Percentiles rank a stretch among this genome's conserved stretches.
These are phyloP conservation scores for Noctua janthe DNA, from an alignment of 2,888 invertebrate species.

Conservation along the genomic window DNA sequence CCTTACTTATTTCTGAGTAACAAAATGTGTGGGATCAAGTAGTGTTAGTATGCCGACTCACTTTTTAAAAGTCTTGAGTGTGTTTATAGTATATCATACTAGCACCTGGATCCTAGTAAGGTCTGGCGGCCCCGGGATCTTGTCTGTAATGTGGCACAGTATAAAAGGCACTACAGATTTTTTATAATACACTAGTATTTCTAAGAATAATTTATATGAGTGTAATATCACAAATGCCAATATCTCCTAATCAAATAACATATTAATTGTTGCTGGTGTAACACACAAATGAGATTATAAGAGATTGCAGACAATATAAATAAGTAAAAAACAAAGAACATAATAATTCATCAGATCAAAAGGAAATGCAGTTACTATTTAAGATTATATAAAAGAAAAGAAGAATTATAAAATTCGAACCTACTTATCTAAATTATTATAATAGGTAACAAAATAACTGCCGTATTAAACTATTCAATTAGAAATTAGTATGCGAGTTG, in stretches of 20 bases:
- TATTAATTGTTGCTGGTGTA: background rate
- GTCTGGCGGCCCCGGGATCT: too few species aligned
- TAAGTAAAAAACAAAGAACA: slow-evolving; percentile 18
- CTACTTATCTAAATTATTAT: slow-evolving; percentile 36
- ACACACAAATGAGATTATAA: slow-evolving; percentile 7
- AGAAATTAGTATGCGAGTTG: slow-evolving; percentile 32
- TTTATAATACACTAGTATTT: slow-evolving; percentile 16
- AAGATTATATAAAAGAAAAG: background rate
- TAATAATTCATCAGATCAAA: background rate
- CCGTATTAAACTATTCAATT: background rate
- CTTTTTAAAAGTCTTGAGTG: too few species aligned
- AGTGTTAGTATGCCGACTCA: too few species aligned
- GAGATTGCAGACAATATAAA: background rate
- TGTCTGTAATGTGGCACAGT: background rate
- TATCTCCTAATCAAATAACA: slow-evolving; percentile 5
- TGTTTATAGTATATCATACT: too few species aligned
- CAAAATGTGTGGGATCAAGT: too few species aligned
- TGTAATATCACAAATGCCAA: slow-evolving; percentile 64
- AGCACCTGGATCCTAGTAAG: too few species aligned
- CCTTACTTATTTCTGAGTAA: too few species aligned
- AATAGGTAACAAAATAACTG: slow-evolving; percentile 17
- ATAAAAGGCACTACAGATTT: slow-evolving; percentile 21
- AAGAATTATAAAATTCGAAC: slow-evolving; percentile 15
- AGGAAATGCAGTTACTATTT: background rate
- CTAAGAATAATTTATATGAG: slow-evolving; percentile 25